Evolutionary conservation across 2,797 vertebrate species (phyloP), one percentile per base, ranked within the genome.

Genomic region (Epinephelus malabaricus): DNA sequence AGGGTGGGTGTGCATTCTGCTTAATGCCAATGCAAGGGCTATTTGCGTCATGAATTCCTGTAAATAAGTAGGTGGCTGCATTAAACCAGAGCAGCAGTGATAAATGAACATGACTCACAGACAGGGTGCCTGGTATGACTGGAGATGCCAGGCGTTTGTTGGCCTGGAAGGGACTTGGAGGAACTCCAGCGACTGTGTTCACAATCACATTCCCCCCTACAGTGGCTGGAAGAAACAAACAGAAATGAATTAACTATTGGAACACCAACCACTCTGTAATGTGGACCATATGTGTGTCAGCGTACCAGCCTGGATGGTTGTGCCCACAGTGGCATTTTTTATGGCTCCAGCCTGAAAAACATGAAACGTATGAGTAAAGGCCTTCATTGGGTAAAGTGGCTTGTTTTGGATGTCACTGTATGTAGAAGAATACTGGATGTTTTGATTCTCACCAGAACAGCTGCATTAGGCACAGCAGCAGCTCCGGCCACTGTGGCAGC

Each of bases 151-250:
- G 92, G 19, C 97, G 96, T 83, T 98, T 98, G 94, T 96, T 98
- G 79, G 96, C 94, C 91, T 97, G 97, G 91, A 98, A 98, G 56
- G 97, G 96, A 60, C 96, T 95, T 67, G 95, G 93, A 83, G 97
- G 89, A 69, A 97, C 96, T 69, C 97, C 97, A 81, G 97, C 94
- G 58, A 97, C 96, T 0, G 97, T 97, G 91, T 98, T 98, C 82
- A 98, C 96, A 11, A 98, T 97, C 72, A 97, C 96, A 78, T 98
- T 97, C 65, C 97, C 97, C 46, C 96, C 96, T 55, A 97, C 96
- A 38, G 97, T 94, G 62, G 97, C 97, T 97, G 94, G 76, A 91
- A 90, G 45, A 78, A 38, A 94, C 40, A 82, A 70, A 86, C 56
- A 85, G 27, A 73, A 78, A 81, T 30, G 2, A 83, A 73, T 86